phyloP scores from a whole-genome alignment of 2,113 vertebrate genomes.

The Lepus timidus region DNA sequence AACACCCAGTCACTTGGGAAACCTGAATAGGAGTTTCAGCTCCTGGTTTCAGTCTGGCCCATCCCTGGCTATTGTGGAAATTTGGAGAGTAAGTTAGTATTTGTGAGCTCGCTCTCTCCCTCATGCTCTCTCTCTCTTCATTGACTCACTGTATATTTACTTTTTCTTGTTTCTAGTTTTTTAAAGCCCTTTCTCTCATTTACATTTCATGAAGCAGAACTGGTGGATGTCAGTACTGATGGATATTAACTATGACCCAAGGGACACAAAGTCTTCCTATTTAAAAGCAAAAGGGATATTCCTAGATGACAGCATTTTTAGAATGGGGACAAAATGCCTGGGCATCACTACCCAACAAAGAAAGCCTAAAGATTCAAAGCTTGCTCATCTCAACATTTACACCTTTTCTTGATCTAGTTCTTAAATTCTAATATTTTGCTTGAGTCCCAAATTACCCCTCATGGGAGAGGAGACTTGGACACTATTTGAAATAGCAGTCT shows the following conservation, averaged over 20 bases:
- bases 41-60: no score
- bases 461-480: background rate
- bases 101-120: no score
- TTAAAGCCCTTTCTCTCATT: background rate
- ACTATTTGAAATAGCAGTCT: background rate
- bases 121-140: background rate
- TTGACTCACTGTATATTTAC: background rate
- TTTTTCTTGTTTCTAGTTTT: background rate
- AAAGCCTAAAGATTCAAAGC: background rate
- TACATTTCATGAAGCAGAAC: background rate
- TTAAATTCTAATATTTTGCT: constrained; percentile 36
- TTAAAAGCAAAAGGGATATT: background rate
- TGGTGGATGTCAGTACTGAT: background rate
- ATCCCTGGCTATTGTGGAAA: no score
- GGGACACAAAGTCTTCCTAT: background rate
- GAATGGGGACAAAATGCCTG: background rate
- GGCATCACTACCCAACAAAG: background rate
- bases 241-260: background rate
- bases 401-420: background rate
- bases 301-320: background rate
- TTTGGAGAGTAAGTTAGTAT: no score
- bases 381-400: background rate
- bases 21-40: no score
- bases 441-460: background rate
- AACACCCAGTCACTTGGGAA: no score